phyloP scores from a whole-genome alignment of 2,888 invertebrate species.

The Endotricha flammealis region DNA sequence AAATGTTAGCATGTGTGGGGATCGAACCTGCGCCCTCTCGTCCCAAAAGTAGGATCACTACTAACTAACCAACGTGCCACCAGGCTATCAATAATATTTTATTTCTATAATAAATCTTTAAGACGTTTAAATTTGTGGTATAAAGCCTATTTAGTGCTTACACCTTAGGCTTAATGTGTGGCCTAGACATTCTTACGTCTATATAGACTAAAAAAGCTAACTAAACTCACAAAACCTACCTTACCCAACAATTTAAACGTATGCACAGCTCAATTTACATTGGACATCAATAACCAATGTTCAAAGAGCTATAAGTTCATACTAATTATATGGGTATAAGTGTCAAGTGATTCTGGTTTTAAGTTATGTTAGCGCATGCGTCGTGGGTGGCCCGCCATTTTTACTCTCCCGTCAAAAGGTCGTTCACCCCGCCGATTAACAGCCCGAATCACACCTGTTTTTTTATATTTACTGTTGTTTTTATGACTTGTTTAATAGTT shows the following conservation, averaged over 20 bases:
- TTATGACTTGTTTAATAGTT: slow-evolving; percentile 23
- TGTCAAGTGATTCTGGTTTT: slow-evolving; percentile 26
- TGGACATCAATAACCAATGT: slow-evolving; percentile 4
- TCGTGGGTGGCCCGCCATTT: slow-evolving; percentile 70
- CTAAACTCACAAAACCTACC: slow-evolving; percentile 1
- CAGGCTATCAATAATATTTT: too few species aligned
- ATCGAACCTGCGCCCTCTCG: too few species aligned
- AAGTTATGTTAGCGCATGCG: slow-evolving; percentile 29
- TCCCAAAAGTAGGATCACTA: too few species aligned
- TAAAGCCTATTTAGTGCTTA: slow-evolving; percentile 32
- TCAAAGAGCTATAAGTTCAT: slow-evolving; percentile 1
- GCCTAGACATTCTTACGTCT: slow-evolving; percentile 22
- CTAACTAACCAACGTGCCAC: too few species aligned
- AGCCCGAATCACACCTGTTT: slow-evolving; percentile 46
- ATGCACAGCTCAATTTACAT: slow-evolving; percentile 1
- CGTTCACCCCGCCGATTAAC: slow-evolving; percentile 52
- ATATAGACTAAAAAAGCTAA: slow-evolving; percentile 10
- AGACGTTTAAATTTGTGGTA: slow-evolving; percentile 32
- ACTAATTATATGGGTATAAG: slow-evolving; percentile 15
- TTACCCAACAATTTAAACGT: neutral
- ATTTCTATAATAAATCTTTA: too few species aligned
- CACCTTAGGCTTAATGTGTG: slow-evolving; percentile 26
- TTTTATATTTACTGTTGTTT: slow-evolving; percentile 44
- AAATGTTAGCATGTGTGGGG: too few species aligned
- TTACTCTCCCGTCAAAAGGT: slow-evolving; percentile 65